Evolutionary conservation across 2,797 vertebrate species (phyloP).

Genomic region (Darevskia nairensis): DNA sequence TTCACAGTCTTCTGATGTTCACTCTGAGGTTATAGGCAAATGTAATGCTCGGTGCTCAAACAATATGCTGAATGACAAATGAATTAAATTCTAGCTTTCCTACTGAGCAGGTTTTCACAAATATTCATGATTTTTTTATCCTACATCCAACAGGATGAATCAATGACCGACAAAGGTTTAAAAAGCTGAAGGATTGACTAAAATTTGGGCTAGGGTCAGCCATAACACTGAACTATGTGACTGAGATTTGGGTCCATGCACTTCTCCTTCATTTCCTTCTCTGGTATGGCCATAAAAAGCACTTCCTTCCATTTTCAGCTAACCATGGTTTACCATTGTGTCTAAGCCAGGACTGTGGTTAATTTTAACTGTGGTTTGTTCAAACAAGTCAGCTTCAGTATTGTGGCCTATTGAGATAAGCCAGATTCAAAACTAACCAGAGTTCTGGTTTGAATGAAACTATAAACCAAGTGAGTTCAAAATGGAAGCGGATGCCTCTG

Average conservation of each 20-base stretch:
- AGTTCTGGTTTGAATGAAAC: neutral
- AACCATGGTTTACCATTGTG: neutral
- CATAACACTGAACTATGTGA: neutral
- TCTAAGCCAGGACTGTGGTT: neutral
- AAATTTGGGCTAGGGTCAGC: neutral
- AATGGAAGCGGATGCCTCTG: neutral
- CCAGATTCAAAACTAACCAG: neutral
- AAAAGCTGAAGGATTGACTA: neutral
- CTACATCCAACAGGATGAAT: neutral
- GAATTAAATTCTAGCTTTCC: neutral
- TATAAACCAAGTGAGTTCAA: neutral
- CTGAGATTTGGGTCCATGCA: no score
- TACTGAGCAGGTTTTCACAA: neutral
- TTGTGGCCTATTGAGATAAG: neutral
- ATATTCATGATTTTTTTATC: neutral
- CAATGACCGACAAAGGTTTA: neutral
- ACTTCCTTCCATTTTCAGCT: neutral
- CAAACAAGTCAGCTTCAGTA: neutral
- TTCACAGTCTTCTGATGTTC: neutral
- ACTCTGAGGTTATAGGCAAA: neutral
- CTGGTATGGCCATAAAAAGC: neutral
- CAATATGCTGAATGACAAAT: neutral
- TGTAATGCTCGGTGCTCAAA: neutral
- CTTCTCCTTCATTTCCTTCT: neutral
- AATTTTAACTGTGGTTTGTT: neutral